Conservation (phyloP, 2,888 invertebrate species). For the Yponomeuta cagnagella region DNA sequence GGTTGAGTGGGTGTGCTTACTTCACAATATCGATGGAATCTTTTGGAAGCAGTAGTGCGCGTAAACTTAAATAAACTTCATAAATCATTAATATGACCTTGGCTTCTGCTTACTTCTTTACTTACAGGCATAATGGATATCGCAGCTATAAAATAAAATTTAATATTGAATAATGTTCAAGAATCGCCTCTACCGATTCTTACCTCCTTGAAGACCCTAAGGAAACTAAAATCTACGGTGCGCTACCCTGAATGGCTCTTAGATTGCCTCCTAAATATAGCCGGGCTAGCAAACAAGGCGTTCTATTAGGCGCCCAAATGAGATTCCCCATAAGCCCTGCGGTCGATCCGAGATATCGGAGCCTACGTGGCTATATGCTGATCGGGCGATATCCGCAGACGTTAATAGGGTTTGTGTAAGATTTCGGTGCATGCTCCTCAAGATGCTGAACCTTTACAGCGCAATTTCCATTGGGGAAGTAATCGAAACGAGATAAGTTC, state of each 20-base stretch:
- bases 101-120: too few relatives aligned
- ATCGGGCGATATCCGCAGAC: background rate
- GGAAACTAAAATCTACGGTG: slow-evolving; percentile 60
- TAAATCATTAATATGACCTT: too few relatives aligned
- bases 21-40: background rate
- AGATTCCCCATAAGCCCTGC: slow-evolving; percentile 33
- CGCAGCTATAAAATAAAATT: too few relatives aligned
- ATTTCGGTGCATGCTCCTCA: background rate
- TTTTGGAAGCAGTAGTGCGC: background rate
- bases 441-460: background rate
- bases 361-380: slow-evolving; percentile 2
- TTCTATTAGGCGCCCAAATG: slow-evolving; percentile 55
- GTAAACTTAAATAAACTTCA: background rate
- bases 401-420: slow-evolving; percentile 1
- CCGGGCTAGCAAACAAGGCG: slow-evolving; percentile 55
- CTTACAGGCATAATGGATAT: too few relatives aligned
- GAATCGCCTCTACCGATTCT: slow-evolving; percentile 22
- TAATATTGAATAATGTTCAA: too few relatives aligned
- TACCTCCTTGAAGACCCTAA: slow-evolving; percentile 40
- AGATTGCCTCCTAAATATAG: slow-evolving; percentile 71
- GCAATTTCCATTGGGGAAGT: background rate
- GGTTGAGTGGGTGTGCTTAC: background rate
- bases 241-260: slow-evolving; percentile 64
- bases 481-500: background rate
- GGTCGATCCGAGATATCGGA: slow-evolving; percentile 1